Conservation (phyloP, 2,113 vertebrate species). For the Peromyscus maniculatus region DNA sequence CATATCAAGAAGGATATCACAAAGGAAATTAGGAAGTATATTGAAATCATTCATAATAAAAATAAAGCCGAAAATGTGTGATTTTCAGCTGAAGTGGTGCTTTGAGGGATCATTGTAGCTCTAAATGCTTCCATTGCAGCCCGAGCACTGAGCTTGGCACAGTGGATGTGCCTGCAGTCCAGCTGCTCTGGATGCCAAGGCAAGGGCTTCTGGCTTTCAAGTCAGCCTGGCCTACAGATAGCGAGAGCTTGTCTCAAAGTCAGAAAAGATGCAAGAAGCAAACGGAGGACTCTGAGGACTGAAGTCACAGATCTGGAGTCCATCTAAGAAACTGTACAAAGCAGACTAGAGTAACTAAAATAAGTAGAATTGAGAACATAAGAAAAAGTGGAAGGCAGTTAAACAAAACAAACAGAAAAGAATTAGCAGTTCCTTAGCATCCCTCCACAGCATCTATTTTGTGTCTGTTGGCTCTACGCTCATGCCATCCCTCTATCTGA, state of each 20-base stretch:
- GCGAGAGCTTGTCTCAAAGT: not conserved
- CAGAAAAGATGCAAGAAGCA: not conserved
- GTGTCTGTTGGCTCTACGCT: too few species aligned
- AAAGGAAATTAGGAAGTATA: not conserved
- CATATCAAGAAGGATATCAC: slow-evolving; percentile 29
- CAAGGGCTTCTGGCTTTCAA: not conserved
- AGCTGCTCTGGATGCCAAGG: not conserved
- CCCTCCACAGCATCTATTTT: too few species aligned
- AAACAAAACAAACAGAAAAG: not conserved
- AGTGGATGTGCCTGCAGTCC: not conserved
- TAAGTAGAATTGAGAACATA: slow-evolving; percentile 20
- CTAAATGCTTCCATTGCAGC: not conserved
- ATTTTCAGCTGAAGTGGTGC: not conserved
- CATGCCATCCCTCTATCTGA: too few species aligned
- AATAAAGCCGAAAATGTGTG: slow-evolving; percentile 25
- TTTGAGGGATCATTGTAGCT: not conserved
- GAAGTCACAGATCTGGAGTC: not conserved
- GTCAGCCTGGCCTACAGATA: not conserved
- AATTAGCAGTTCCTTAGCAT: too few species aligned
- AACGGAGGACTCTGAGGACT: not conserved
- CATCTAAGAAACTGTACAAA: not conserved
- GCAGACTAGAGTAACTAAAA: not conserved
- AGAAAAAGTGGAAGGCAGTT: not conserved
- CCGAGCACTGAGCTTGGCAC: not conserved
- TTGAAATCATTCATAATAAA: slow-evolving; percentile 18